Evolutionary conservation across 2,113 vertebrate genomes (phyloP), one percentile per base, ranked within the genome.

Genomic region (Lepisosteus osseus): DNA sequence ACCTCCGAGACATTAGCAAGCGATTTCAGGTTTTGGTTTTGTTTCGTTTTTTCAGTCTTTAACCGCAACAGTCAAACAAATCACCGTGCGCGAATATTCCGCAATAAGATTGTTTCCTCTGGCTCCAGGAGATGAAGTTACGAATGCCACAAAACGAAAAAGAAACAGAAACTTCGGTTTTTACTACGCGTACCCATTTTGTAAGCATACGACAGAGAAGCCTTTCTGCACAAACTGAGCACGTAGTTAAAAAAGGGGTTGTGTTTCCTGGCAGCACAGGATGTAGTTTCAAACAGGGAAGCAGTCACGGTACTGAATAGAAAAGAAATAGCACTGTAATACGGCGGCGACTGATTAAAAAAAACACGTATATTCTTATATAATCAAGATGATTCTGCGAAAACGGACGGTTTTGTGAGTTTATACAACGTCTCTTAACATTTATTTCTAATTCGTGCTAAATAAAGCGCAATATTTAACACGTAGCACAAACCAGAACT

Each of bases 81-180:
- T 51, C 61, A 3, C 15, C 71, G 7, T 3, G 12, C 7, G n/a
- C 6, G 61, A 47, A 3, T 9, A 61, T 45, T 55, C 51, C 44
- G 51, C 12, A 3, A 5, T 9, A 65, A 14, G 17, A 45, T 40
- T 3, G 29, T 17, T 13, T 29, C 6, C 1, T 47, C 47, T 9
- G 1, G 54, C 5, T 6, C 45, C 3, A 54, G 14, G 15, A 42
- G 3, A 43, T 11, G 6, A n/a, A 47, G 11, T 1, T 7, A n/a
- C 3, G 0, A 12, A 14, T 4, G 6, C 15, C n/a, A 7, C 40
- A n/a, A 54, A 9, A 57, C 3, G 43, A 78, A 78, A 79, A 72
- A 79, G 80, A 82, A 82, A 82, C 76, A 79, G 80, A 82, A 82
- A 82, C 59, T 82, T 79, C 47, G 47, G 0, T 9, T 51, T 9